Evolutionary conservation across 2,113 vertebrate genomes (phyloP).

Genomic region (Shinisaurus crocodilurus): DNA sequence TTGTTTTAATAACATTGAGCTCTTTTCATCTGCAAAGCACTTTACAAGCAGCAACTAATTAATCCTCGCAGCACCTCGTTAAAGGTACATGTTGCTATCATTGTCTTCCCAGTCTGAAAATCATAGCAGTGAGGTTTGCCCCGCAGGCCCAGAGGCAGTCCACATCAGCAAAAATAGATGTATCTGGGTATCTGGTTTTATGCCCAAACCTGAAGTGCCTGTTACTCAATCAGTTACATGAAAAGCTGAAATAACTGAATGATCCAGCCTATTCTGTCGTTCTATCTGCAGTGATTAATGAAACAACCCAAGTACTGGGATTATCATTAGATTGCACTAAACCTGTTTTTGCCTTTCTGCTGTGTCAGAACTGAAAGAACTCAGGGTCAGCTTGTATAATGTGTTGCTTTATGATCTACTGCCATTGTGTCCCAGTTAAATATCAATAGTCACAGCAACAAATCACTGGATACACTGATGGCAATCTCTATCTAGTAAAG

Average conservation of each 20-base stretch:
- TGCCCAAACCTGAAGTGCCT: not conserved
- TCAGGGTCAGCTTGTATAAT: not conserved
- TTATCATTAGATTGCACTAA: not conserved
- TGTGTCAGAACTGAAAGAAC: not conserved
- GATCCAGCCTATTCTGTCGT: not conserved
- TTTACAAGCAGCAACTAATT: conserved; percentile 36
- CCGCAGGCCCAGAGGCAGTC: not conserved
- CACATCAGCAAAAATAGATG: not conserved
- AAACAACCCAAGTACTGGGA: not conserved
- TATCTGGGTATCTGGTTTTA: not conserved
- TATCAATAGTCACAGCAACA: not conserved
- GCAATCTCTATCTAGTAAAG: not conserved
- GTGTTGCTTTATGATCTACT: not conserved
- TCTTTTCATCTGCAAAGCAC: conserved; percentile 46
- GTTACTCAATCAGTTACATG: not conserved
- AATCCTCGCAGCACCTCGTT: conserved; percentile 35
- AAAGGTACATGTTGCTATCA: conserved; percentile 30
- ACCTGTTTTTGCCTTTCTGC: not conserved
- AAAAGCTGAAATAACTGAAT: conserved; percentile 34
- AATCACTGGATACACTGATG: not conserved
- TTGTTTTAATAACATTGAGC: conserved; percentile 37
- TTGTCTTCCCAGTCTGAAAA: not conserved
- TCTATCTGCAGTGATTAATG: conserved; percentile 1
- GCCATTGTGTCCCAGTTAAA: not conserved
- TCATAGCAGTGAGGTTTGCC: not conserved